phyloP scores from a whole-genome alignment of 1,140 invertebrate species.

The Pemphigus obesinymphae region DNA sequence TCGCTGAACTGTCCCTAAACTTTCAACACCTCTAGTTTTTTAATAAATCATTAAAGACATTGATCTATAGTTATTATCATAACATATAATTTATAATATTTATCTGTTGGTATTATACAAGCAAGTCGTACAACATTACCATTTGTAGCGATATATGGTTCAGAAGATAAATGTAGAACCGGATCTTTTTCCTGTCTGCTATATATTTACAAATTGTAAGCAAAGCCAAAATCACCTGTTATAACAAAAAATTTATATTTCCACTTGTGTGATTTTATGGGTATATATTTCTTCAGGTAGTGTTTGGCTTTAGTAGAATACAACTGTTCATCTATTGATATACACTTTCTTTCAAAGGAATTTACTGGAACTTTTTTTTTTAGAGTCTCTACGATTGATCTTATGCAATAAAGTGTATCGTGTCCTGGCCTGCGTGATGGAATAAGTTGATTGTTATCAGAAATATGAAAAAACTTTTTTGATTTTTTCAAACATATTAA shows the following conservation, averaged over 20 bases:
- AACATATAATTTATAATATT: constrained; percentile 44
- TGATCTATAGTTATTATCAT: constrained; percentile 44
- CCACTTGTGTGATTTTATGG: constrained; percentile 43
- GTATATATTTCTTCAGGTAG: constrained; percentile 43
- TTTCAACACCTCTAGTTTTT: constrained; percentile 44
- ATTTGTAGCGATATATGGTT: constrained; percentile 43
- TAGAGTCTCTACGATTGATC: not conserved
- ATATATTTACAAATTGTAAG: constrained; percentile 50
- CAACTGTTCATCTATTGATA: constrained; percentile 41
- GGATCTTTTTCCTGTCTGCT: constrained; percentile 46
- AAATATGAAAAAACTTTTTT: constrained; percentile 41
- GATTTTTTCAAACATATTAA: constrained; percentile 34
- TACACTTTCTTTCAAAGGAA: constrained; percentile 35
- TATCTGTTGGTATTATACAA: constrained; percentile 37
- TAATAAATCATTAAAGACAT: constrained; percentile 44
- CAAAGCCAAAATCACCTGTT: constrained; percentile 49
- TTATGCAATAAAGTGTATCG: not conserved
- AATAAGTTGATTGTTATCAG: constrained; percentile 24
- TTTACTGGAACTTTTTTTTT: constrained; percentile 16
- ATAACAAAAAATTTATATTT: constrained; percentile 49
- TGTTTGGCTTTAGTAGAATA: constrained; percentile 43
- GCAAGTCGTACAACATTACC: constrained; percentile 43
- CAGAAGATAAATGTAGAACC: not conserved
- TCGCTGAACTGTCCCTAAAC: constrained; percentile 44
- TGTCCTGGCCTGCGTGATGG: not conserved